These are phyloP conservation scores for Apamea epomidion DNA, from an alignment of 2,888 invertebrate species.

Conservation along the genomic window DNA sequence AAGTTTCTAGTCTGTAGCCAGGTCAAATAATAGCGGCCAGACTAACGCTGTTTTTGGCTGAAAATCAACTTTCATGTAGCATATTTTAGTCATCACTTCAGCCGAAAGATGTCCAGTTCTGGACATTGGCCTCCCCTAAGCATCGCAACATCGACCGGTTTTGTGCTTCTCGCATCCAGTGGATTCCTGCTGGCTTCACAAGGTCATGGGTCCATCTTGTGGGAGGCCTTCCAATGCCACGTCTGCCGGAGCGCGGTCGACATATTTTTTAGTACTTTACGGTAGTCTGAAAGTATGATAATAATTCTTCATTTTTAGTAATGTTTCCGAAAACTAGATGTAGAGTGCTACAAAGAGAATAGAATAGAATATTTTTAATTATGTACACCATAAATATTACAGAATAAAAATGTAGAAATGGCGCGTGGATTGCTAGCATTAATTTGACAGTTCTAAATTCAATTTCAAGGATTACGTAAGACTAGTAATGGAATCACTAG, in stretches of 20 bases:
- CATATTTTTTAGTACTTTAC: background rate
- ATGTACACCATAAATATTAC: too few relatives aligned
- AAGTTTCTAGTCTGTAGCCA: background rate
- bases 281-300: background rate
- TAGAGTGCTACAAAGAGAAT: background rate
- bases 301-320: background rate
- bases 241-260: background rate
- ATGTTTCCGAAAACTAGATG: too few relatives aligned
- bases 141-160: background rate
- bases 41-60: background rate
- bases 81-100: background rate
- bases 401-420: too few relatives aligned
- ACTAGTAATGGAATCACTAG: background rate
- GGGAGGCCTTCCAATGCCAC: background rate
- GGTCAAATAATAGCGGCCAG: background rate
- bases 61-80: background rate
- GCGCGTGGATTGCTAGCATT: background rate
- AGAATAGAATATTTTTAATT: too few relatives aligned
- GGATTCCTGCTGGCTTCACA: background rate
- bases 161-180: background rate
- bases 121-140: background rate
- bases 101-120: background rate
- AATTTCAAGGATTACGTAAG: slow-evolving; percentile 7
- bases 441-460: slow-evolving; percentile 16
- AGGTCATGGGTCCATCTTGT: background rate